Conservation (phyloP, 2,797 vertebrate genomes). For the Pithecia hirsuta region DNA sequence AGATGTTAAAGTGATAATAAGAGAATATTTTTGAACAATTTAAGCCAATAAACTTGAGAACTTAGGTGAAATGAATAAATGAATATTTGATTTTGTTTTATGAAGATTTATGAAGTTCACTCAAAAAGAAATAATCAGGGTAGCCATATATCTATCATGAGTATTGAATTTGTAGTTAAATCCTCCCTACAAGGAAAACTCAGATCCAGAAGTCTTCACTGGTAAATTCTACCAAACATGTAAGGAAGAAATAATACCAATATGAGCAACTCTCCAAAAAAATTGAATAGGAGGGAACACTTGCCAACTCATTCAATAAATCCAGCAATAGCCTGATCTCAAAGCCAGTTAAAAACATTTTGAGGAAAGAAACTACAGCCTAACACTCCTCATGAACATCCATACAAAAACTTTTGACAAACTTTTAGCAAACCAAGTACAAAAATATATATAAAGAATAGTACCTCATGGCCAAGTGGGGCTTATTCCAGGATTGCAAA, state of each 20-base stretch:
- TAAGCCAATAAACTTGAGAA: not conserved
- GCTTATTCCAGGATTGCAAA: not conserved
- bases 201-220: not conserved
- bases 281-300: not conserved
- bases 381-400: not conserved
- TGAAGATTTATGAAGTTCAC: not conserved
- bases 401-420: not conserved
- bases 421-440: not conserved
- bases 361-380: not conserved
- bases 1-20: not conserved
- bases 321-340: not conserved
- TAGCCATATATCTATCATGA: not conserved
- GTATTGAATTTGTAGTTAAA: not conserved
- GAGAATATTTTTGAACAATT: not conserved
- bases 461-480: not conserved
- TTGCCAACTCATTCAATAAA: not conserved
- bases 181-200: not conserved
- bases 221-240: not conserved
- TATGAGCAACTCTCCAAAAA: not conserved
- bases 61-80: not conserved
- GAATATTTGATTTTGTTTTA: not conserved
- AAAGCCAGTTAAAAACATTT: not conserved
- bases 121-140: not conserved
- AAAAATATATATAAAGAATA: not conserved
- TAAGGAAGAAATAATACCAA: not conserved